phyloP scores from a whole-genome alignment of 2,797 vertebrate genomes.

The Molossus molossus region DNA sequence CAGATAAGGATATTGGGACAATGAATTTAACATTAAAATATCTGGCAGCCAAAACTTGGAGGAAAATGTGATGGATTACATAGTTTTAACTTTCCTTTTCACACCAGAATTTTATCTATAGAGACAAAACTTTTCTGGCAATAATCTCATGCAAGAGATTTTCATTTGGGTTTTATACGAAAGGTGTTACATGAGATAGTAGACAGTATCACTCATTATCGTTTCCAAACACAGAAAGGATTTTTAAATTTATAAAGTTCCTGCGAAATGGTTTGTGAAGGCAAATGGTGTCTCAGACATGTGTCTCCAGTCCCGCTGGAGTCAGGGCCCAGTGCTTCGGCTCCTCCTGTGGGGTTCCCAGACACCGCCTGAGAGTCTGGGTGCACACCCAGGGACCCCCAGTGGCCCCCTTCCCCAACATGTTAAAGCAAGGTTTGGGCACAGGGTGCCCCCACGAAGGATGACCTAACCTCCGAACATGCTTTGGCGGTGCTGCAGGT shows the following conservation, averaged over 20 bases:
- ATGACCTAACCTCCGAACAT: not conserved
- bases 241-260: conserved; percentile 4
- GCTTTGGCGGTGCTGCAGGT: rapidly evolving
- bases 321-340: not conserved
- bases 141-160: not conserved
- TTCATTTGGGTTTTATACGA: conserved; percentile 11
- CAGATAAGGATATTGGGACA: not conserved
- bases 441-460: rapidly evolving
- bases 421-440: not conserved
- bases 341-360: rapidly evolving
- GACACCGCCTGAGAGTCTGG: not conserved
- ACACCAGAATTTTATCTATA: conserved; percentile 65
- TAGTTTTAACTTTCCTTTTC: conserved; percentile 61
- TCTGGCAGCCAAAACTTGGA: conserved; percentile 31
- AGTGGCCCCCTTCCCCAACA: not conserved
- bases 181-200: conserved; percentile 59
- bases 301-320: not conserved
- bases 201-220: not conserved
- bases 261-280: not conserved
- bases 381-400: rapidly evolving
- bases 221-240: conserved; percentile 15
- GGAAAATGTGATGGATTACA: conserved; percentile 44
- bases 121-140: conserved; percentile 73
- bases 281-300: not conserved
- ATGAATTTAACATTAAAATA: not conserved